Evolutionary conservation across 2,888 invertebrate genomes (phyloP).

Genomic region (Erynnis tages): DNA sequence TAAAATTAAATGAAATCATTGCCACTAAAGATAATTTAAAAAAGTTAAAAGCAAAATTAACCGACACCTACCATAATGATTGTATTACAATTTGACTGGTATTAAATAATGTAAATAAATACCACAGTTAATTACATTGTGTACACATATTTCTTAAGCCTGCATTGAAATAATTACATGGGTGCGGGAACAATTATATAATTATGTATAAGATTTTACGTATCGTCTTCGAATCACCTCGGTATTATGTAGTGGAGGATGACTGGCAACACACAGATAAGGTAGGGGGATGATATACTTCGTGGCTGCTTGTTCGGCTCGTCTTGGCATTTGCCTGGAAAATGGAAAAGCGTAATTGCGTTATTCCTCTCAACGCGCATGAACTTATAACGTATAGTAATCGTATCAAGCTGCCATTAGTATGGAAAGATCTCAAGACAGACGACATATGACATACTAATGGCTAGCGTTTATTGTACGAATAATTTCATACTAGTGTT

Average conservation of each 20-base stretch:
- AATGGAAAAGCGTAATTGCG: too few relatives aligned
- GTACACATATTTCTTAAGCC: conserved; percentile 3
- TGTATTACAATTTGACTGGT: not conserved
- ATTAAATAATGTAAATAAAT: not conserved
- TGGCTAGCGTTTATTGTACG: too few relatives aligned
- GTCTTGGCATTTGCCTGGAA: conserved; percentile 84
- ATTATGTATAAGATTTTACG: not conserved
- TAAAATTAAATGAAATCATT: too few relatives aligned
- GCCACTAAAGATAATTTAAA: too few relatives aligned
- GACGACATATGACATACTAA: too few relatives aligned
- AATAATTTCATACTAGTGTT: too few relatives aligned
- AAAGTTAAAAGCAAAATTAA: too few relatives aligned
- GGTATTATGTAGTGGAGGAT: conserved; percentile 60
- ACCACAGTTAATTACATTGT: conserved; percentile 1
- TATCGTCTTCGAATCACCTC: conserved; percentile 61
- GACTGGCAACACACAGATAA: conserved; percentile 44
- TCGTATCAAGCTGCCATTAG: too few relatives aligned
- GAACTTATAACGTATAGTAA: too few relatives aligned
- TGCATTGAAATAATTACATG: conserved; percentile 28
- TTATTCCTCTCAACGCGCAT: too few relatives aligned
- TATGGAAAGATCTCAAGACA: too few relatives aligned
- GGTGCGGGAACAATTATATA: conserved; percentile 24
- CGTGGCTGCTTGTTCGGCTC: conserved; percentile 58
- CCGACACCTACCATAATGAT: too few relatives aligned
- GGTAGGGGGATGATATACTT: conserved; percentile 48